Conservation (phyloP, 2,113 vertebrate species). For the Saccopteryx bilineata region DNA sequence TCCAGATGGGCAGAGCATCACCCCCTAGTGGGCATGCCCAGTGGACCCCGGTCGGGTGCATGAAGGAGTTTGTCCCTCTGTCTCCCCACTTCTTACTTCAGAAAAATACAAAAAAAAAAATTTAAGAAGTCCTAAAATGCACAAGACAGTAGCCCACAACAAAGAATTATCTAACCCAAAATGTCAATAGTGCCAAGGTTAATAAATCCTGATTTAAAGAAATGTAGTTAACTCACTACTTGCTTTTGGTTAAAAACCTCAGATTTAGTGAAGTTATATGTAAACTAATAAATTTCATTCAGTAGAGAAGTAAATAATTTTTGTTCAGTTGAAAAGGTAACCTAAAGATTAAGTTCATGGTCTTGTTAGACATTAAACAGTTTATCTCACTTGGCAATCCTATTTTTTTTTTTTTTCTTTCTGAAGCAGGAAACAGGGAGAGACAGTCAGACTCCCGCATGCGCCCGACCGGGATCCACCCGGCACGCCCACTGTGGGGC, state of each 20-base stretch:
- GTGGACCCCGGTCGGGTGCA: too few relatives aligned
- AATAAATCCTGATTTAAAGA: constrained; percentile 28
- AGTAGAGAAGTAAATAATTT: constrained; percentile 20
- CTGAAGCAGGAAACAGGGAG: too few relatives aligned
- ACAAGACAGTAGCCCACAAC: not conserved
- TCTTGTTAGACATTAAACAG: not conserved
- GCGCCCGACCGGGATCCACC: too few relatives aligned
- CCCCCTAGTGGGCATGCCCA: too few relatives aligned
- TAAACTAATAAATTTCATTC: not conserved
- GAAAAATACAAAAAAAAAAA: too few relatives aligned
- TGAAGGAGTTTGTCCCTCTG: too few relatives aligned
- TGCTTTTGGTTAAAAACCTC: not conserved
- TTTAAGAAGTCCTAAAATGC: not conserved
- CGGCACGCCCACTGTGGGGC: too few relatives aligned
- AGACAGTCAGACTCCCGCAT: too few relatives aligned
- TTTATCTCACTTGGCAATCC: constrained; percentile 24
- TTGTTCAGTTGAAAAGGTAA: not conserved
- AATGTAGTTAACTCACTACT: constrained; percentile 34
- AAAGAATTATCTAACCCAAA: not conserved
- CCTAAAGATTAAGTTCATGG: not conserved
- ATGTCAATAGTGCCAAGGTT: not conserved
- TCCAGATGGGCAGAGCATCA: too few relatives aligned
- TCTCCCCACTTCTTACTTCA: too few relatives aligned
- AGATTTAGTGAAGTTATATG: not conserved
- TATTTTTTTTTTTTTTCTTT: too few relatives aligned